A percentile compares a stretch with the other conserved stretches of the same genome.
These are phyloP conservation scores for Mareca penelope DNA, from an alignment of 2,797 vertebrate genomes.

Conservation along the genomic window DNA sequence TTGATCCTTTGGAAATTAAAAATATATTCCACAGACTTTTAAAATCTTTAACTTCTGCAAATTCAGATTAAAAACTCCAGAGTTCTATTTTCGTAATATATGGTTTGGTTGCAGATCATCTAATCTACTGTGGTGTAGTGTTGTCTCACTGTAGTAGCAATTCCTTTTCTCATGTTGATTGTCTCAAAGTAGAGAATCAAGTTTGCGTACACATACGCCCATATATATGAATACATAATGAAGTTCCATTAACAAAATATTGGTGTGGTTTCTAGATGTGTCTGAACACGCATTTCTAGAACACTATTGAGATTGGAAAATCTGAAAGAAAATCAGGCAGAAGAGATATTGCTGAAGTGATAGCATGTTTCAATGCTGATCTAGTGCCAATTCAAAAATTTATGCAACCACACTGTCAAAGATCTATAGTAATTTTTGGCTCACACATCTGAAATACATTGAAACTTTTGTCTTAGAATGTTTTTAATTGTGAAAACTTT, in stretches of 20 bases:
- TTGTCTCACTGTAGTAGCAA: neutral
- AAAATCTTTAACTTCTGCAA: neutral
- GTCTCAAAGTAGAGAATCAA: neutral
- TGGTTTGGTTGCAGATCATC: neutral
- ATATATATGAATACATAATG: neutral
- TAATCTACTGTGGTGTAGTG: neutral
- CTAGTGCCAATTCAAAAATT: neutral
- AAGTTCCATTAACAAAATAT: neutral
- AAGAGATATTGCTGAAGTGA: neutral
- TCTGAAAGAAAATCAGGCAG: neutral
- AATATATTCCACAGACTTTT: neutral
- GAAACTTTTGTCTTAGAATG: neutral
- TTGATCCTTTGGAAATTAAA: neutral
- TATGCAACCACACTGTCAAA: neutral
- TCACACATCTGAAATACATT: neutral
- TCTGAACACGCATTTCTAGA: neutral
- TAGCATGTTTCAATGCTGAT: neutral
- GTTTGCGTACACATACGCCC: accelerated
- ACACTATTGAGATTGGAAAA: neutral
- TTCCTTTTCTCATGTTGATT: neutral
- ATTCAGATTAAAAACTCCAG: neutral
- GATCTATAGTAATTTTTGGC: neutral
- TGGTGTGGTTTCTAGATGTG: neutral
- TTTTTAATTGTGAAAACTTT: neutral
- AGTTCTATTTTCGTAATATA: neutral